phyloP scores from a whole-genome alignment of 2,888 invertebrate species.

The Amitus sp. region DNA sequence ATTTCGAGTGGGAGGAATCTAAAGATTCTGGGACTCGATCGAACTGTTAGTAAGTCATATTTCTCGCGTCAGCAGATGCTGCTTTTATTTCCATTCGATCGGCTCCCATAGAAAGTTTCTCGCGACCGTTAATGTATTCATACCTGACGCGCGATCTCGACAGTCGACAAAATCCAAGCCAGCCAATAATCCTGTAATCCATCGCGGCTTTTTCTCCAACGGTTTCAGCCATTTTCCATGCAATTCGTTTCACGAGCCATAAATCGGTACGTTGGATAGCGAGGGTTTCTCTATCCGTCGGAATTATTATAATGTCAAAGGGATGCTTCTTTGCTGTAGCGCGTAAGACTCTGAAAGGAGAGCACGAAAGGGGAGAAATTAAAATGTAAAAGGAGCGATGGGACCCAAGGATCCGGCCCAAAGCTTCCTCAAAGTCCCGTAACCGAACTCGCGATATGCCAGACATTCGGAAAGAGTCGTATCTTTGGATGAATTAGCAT shows the following conservation, averaged over 20 bases:
- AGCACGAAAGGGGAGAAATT: constrained; percentile 63
- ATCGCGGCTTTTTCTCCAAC: constrained; percentile 44
- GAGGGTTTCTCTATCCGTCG: constrained; percentile 44
- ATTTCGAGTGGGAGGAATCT: too few species aligned
- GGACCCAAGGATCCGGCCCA: too few species aligned
- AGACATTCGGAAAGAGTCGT: too few species aligned
- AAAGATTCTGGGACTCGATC: too few species aligned
- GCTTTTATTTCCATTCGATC: constrained; percentile 38
- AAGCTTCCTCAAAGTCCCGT: too few species aligned
- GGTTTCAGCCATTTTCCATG: constrained; percentile 45
- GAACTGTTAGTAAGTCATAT: constrained; percentile 61
- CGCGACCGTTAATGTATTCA: constrained; percentile 47
- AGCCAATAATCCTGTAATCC: constrained; percentile 55
- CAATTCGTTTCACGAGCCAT: constrained; percentile 44
- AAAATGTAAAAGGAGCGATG: constrained; percentile 65
- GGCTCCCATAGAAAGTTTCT: constrained; percentile 23
- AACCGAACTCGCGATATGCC: too few species aligned
- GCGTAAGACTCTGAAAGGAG: constrained; percentile 54
- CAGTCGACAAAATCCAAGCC: constrained; percentile 45
- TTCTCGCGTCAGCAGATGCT: constrained; percentile 55
- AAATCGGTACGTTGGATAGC: constrained; percentile 54
- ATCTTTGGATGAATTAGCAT: too few species aligned
- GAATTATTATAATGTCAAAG: constrained; percentile 65
- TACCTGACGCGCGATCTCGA: constrained; percentile 43
- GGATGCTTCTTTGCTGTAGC: constrained; percentile 57